These are phyloP conservation scores for Venustaconcha ellipsiformis DNA, from an alignment of 1,140 invertebrate genomes.

Conservation along the genomic window DNA sequence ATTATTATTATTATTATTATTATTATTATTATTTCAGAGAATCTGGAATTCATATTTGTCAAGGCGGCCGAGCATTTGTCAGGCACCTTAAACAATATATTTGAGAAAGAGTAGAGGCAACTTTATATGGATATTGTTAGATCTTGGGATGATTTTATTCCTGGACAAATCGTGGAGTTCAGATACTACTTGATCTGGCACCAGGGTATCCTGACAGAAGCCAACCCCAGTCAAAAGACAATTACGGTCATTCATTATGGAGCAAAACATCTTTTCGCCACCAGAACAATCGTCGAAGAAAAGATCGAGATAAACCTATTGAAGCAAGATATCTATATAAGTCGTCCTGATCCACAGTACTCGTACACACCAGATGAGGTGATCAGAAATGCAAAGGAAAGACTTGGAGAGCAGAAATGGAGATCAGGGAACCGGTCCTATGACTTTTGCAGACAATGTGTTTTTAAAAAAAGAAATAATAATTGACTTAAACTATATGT, in stretches of 20 bases:
- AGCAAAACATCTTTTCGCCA: conserved; percentile 16
- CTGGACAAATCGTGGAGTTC: conserved; percentile 15
- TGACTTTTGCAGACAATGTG: conserved; percentile 15
- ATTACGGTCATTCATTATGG: conserved; percentile 31
- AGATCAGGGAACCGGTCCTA: background rate
- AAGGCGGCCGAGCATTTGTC: too few relatives aligned
- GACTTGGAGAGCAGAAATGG: conserved; percentile 17
- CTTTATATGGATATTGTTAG: background rate
- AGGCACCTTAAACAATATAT: too few relatives aligned
- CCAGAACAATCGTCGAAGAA: conserved; percentile 19
- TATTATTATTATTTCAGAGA: too few relatives aligned
- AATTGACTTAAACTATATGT: too few relatives aligned
- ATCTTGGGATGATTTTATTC: conserved; percentile 15
- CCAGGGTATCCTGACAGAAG: conserved; percentile 17
- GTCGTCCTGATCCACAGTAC: background rate
- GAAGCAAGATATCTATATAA: conserved; percentile 2
- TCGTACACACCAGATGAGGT: background rate
- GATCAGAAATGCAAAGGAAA: background rate
- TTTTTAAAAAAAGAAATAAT: background rate
- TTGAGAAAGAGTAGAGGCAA: too few relatives aligned
- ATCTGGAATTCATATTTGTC: too few relatives aligned
- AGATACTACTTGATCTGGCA: conserved; percentile 20
- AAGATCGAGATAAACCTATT: conserved; percentile 2
- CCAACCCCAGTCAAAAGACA: conserved; percentile 4
- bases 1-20: too few relatives aligned